Conservation (phyloP, 1,140 invertebrate species). For the Calephelis nemesis region DNA sequence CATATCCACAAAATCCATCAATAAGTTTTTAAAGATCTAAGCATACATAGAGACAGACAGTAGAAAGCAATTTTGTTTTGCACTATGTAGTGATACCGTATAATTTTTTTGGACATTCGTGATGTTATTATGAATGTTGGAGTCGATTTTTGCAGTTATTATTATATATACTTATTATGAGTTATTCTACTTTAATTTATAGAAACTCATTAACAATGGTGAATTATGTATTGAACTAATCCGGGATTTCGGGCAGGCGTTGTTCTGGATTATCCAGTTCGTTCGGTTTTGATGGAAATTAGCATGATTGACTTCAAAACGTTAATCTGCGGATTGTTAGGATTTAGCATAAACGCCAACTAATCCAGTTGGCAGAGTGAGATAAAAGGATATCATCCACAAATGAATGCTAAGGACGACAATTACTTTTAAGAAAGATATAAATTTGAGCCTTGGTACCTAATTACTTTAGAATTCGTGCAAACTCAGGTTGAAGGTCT, state of each 20-base stretch:
- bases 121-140: no score
- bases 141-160: no score
- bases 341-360: slow-evolving; percentile 25
- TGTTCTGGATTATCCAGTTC: slow-evolving; percentile 13
- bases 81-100: no score
- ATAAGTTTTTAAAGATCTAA: no score
- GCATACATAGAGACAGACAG: no score
- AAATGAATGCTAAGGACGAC: neutral
- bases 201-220: slow-evolving; percentile 17
- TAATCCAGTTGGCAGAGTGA: slow-evolving; percentile 26
- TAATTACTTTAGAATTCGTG: no score
- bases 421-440: slow-evolving; percentile 1
- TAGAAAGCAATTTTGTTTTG: no score
- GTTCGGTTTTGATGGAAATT: slow-evolving; percentile 23
- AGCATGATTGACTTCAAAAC: slow-evolving; percentile 26
- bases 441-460: slow-evolving; percentile 3
- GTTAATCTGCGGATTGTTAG: slow-evolving; percentile 27
- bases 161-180: no score
- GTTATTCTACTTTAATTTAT: neutral
- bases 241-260: slow-evolving; percentile 6
- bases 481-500: no score
- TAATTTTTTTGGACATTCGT: no score
- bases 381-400: slow-evolving; percentile 15
- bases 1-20: no score
- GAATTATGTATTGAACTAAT: slow-evolving; percentile 24